A percentile compares a stretch with the other conserved stretches of the same genome.
These are phyloP conservation scores for Aptenodytes forsteri DNA, from an alignment of 2,113 vertebrate genomes.

Conservation along the genomic window DNA sequence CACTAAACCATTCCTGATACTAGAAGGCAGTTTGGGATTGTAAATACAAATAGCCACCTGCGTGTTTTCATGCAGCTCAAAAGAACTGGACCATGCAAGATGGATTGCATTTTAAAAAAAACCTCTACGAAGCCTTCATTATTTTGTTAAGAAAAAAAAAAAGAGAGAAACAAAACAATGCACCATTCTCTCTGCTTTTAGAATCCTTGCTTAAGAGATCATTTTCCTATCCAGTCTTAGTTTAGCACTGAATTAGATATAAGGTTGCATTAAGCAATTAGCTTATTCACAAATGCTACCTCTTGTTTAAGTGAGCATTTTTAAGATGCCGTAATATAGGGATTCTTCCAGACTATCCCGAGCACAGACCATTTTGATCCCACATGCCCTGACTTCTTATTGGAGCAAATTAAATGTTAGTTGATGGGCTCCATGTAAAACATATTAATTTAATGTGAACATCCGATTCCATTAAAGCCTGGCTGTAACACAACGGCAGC, in stretches of 20 bases:
- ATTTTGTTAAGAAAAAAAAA: background rate
- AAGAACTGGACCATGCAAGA: background rate
- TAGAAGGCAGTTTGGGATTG: background rate
- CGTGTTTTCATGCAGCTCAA: background rate
- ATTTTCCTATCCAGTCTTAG: background rate
- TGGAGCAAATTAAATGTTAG: constrained; percentile 73
- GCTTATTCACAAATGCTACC: background rate
- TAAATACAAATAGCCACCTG: background rate
- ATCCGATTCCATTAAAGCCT: constrained; percentile 71
- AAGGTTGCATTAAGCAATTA: background rate
- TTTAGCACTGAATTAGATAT: background rate
- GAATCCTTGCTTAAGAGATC: background rate
- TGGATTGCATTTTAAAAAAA: background rate
- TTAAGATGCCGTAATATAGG: background rate
- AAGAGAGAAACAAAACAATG: background rate
- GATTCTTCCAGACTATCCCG: background rate
- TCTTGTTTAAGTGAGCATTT: background rate
- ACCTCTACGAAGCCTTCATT: background rate
- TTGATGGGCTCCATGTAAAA: constrained; percentile 67
- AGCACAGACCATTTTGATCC: background rate
- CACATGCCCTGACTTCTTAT: background rate
- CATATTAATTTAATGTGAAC: constrained; percentile 70
- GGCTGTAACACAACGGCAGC: constrained; percentile 36
- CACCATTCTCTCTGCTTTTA: background rate
- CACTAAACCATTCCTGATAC: background rate